Evolutionary conservation across 2,797 vertebrate genomes (phyloP).

Genomic region (Echiichthys vipera): DNA sequence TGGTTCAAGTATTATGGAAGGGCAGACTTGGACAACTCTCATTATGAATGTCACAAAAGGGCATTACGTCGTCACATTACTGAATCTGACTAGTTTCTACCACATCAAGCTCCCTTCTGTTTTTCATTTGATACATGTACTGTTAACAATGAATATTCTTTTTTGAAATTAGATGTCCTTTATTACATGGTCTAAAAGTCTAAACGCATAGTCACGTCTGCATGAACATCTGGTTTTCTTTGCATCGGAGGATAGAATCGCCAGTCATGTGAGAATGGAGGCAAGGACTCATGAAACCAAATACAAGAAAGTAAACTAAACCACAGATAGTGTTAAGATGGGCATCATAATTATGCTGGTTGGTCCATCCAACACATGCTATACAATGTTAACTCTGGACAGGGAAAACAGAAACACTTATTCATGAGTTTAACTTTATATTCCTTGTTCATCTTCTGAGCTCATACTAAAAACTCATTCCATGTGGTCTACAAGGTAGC

Average conservation of each 20-base stretch:
- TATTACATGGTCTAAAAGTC: constrained; percentile 19
- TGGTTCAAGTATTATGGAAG: constrained; percentile 54
- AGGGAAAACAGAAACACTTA: constrained; percentile 36
- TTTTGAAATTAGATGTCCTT: constrained; percentile 27
- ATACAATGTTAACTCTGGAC: constrained; percentile 39
- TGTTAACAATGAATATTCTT: constrained; percentile 29
- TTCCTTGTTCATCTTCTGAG: constrained; percentile 39
- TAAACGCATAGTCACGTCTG: constrained; percentile 35
- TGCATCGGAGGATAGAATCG: constrained; percentile 2
- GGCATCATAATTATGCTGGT: constrained; percentile 44
- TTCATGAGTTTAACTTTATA: constrained; percentile 39
- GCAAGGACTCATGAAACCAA: constrained; percentile 24
- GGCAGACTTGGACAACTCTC: constrained; percentile 44
- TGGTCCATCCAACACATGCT: constrained; percentile 31
- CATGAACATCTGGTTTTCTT: constrained; percentile 21
- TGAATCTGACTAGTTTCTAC: constrained; percentile 39
- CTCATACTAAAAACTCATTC: constrained; percentile 64
- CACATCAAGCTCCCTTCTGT: constrained; percentile 11
- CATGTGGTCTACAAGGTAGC: constrained; percentile 49
- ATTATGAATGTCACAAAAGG: constrained; percentile 68
- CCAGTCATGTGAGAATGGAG: constrained; percentile 24
- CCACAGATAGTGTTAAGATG: constrained; percentile 36
- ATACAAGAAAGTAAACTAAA: constrained; percentile 28
- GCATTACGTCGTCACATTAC: constrained; percentile 69
- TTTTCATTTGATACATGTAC: constrained; percentile 30